Base-by-base conservation (phyloP, 2,113 vertebrate genomes). In the Camarhynchus parvulus region DNA sequence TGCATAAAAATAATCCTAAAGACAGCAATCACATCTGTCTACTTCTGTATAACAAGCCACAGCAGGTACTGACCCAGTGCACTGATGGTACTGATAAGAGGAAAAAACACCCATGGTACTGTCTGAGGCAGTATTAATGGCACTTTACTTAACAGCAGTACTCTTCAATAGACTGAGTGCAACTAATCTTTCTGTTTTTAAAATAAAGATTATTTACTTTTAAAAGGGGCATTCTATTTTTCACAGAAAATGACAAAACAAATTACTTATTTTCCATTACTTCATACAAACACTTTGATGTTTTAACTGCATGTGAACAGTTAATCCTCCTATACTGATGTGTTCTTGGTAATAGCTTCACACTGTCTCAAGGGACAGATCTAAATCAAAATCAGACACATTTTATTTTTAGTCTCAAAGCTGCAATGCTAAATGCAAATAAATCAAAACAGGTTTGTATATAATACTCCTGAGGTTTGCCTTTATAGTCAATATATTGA, bases 201-300 rank as follows among this genome's bases (percentile, higher is more conserved):
- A 94, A 97, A 88, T 76, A 93, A 97, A 89, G 78, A 66, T 74
- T 92, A 95, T 96, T 97, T 97, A 87, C 91, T 96, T 94, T 95
- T 75, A 83, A 96, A 90, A 95, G 63, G 73, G 83, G 74, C 1
- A 14, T 91, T 79, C 73, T 93, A 2, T 92, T 93, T 97, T 94
- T 96, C 87, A 81, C 64, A 92, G 85, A 94, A 87, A 97, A 96
- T 58, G 91, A 95, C 92, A 98, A 96, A 97, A 97, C 86, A 94
- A 96, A 96, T 97, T 90, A 90, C 94, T 97, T 93, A 90, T 96
- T 97, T 97, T 97, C 97, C 96, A 89, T 97, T 33, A 96, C 89
- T 95, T 96, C 83, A 93, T 90, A 96, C 66, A 92, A 96, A 92
- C n/a, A 52, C 87, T 91, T 95, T 96, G 97, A 94, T 97, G 83